Percentiles rank a stretch among this genome's conserved stretches.
Evolutionary conservation across 2,888 invertebrate genomes (phyloP).

Genomic region (Tenodera sinensis): DNA sequence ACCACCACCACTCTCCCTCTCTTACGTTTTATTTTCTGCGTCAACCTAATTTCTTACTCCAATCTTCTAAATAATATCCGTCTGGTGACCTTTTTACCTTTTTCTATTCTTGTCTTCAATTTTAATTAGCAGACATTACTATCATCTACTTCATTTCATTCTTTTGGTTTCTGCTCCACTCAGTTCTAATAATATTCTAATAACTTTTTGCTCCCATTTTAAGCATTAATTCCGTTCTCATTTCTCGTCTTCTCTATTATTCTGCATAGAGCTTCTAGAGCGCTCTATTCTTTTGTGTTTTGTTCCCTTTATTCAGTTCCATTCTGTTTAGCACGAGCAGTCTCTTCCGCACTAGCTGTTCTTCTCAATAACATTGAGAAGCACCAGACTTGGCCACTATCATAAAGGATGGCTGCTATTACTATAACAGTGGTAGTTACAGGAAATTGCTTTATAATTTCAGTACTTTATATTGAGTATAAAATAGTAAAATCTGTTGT

Average conservation of each 20-base stretch:
- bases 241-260: not conserved
- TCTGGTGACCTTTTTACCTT: not conserved
- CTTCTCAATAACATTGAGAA: not conserved
- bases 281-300: not conserved
- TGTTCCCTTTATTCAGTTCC: not conserved
- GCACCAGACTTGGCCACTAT: not conserved
- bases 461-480: too few species aligned
- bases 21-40: too few species aligned
- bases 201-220: not conserved
- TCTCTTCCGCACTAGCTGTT: not conserved
- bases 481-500: too few species aligned
- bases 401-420: not conserved
- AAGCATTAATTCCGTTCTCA: not conserved
- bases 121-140: not conserved
- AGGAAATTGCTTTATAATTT: too few species aligned
- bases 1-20: too few species aligned
- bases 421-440: too few species aligned
- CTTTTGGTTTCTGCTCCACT: not conserved
- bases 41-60: not conserved
- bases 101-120: not conserved
- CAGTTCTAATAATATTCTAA: not conserved
- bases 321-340: not conserved
- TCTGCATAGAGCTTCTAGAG: not conserved
- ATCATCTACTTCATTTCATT: not conserved
- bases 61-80: not conserved